phyloP scores from a whole-genome alignment of 2,113 vertebrate species.

The Pseudopodoces humilis region DNA sequence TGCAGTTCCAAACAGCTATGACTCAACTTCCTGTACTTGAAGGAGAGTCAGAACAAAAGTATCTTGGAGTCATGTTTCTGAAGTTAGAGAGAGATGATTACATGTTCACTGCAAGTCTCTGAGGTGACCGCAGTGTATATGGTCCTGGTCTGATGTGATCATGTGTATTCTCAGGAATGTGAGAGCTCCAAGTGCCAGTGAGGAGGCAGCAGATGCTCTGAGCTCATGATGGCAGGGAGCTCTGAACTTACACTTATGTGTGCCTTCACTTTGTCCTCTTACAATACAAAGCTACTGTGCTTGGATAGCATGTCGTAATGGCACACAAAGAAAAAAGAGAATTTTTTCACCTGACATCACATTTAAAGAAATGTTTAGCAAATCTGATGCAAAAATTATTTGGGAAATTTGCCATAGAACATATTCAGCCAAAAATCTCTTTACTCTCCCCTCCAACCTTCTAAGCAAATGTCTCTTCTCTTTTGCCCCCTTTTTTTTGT shows the following conservation, averaged over 20 bases:
- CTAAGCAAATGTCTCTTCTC: not conserved
- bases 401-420: not conserved
- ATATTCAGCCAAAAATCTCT: not conserved
- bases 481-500: not conserved
- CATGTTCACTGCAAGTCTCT: not conserved
- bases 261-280: not conserved
- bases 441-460: not conserved
- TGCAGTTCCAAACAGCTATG: conserved; percentile 2
- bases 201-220: not conserved
- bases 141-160: not conserved
- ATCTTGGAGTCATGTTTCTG: not conserved
- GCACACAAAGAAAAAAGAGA: not conserved
- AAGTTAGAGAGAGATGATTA: not conserved
- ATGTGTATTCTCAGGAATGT: not conserved
- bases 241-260: not conserved
- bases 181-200: not conserved
- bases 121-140: not conserved
- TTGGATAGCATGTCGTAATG: not conserved
- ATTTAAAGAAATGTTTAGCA: not conserved
- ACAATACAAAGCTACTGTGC: not conserved
- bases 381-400: not conserved
- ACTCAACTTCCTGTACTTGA: conserved; percentile 47
- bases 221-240: not conserved
- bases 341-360: not conserved
- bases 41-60: not conserved